Evolutionary conservation across 23 tunicate species (phyloP).

Genomic region (Halocynthia aurantium): DNA sequence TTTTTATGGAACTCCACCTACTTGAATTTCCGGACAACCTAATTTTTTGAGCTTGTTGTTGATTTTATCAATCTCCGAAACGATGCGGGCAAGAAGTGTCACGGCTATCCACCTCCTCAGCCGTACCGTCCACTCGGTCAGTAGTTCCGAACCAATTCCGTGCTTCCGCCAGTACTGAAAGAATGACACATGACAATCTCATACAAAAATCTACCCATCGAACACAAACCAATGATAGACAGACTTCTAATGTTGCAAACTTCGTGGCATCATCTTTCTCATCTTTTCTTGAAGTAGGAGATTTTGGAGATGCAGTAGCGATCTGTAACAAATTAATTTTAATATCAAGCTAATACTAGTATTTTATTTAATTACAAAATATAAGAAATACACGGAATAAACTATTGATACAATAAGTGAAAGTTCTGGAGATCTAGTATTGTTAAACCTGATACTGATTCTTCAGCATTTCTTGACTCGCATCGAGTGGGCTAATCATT

Average conservation of each 20-base stretch:
- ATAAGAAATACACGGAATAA: neutral
- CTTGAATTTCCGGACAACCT: conserved; percentile 64
- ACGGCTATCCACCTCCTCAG: conserved; percentile 54
- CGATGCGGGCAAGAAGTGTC: conserved; percentile 40
- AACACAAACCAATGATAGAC: neutral
- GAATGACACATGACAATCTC: neutral
- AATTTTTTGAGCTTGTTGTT: conserved; percentile 28
- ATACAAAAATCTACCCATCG: neutral
- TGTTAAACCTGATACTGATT: conserved; percentile 24
- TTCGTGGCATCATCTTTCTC: conserved; percentile 46
- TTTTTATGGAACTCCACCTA: neutral
- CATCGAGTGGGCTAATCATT: conserved; percentile 1
- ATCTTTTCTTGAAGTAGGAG: conserved; percentile 34
- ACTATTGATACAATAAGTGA: neutral
- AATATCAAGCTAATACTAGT: neutral
- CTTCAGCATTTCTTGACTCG: conserved; percentile 18
- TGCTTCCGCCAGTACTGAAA: conserved; percentile 50
- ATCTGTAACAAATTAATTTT: conserved; percentile 14
- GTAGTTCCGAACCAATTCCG: conserved; percentile 11
- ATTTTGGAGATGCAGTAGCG: conserved; percentile 51
- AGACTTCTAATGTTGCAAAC: conserved; percentile 45
- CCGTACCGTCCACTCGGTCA: conserved; percentile 41
- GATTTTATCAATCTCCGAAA: conserved; percentile 50
- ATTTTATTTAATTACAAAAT: neutral
- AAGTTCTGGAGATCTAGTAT: neutral